Base-by-base conservation (phyloP, 2,888 invertebrate genomes). In the Hydroisotoma schaefferi region DNA sequence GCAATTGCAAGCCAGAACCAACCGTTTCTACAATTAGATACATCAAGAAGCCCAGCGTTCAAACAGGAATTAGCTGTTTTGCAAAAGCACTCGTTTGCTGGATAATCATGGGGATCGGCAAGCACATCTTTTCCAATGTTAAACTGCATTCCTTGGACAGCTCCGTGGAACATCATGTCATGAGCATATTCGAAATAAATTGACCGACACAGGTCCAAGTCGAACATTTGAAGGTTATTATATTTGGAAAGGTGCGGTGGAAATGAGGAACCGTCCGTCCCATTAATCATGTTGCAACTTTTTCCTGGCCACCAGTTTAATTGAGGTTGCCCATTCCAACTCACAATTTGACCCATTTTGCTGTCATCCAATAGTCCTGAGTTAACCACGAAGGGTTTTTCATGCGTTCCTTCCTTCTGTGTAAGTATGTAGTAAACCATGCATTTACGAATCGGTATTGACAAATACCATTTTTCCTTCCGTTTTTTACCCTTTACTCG, bases 361-460 rank as follows among this genome's bases (percentile, higher is more conserved):
- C 25, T 37, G n/a, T 37, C 26, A 2, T 48, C 48, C 25, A 52
- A 61, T 10, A 68, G 46, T n/a, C 68, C 68, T 12, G 63, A 63
- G 28, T 68, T 60, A 1, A 68, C 61, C 1, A 57, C 59, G 23
- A 47, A 68, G 1, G 57, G 47, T 3, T 61, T 59, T 59, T 68
- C 68, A 37, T 65, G 65, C 12, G 47, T 55, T 12, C 68, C 68
- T 37, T 15, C 38, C 65, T 68, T 68, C 68, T 68, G 28, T 23
- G 8, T n/a, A n/a, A n/a, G n/a, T n/a, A n/a, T n/a, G n/a, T n/a
- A n/a, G n/a, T n/a, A n/a, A n/a, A n/a, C 6, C n/a, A n/a, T n/a
- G n/a, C n/a, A n/a, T n/a, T n/a, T n/a, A n/a, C n/a, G n/a, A n/a
- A n/a, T n/a, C n/a, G n/a, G n/a, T n/a, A n/a, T n/a, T n/a, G n/a